phyloP scores from a whole-genome alignment of 2,113 vertebrate species.

The Pangasianodon hypophthalmus region DNA sequence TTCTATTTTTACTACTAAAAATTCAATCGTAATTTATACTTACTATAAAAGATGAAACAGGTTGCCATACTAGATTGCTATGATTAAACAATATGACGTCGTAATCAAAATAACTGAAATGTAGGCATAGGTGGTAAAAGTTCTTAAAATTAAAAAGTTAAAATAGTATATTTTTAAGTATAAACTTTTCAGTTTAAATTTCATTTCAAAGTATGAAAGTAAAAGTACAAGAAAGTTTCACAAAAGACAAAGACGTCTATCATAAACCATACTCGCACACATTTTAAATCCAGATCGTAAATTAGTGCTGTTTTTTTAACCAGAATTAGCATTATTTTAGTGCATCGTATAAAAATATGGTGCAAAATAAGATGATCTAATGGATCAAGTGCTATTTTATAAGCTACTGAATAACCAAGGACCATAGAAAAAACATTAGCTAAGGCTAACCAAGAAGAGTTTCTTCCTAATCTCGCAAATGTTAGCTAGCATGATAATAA shows the following conservation, averaged over 20 bases:
- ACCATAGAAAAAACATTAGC: not conserved
- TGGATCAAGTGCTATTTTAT: not conserved
- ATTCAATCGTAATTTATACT: too few species aligned
- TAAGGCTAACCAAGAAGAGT: not conserved
- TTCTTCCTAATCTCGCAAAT: not conserved
- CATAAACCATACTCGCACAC: too few species aligned
- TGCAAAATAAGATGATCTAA: not conserved
- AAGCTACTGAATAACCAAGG: not conserved
- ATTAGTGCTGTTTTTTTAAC: not conserved
- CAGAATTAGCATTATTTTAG: not conserved
- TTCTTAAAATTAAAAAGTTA: not conserved
- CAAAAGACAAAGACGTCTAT: too few species aligned
- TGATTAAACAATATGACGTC: too few species aligned
- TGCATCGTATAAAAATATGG: not conserved
- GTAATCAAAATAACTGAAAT: not conserved
- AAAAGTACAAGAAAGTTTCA: not conserved
- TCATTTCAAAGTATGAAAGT: not conserved
- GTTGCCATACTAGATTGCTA: too few species aligned
- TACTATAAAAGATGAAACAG: too few species aligned
- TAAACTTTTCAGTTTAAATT: too few species aligned
- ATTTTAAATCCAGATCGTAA: not conserved
- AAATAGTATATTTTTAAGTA: too few species aligned
- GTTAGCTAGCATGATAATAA: not conserved
- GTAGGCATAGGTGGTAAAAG: not conserved
- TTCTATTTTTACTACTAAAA: too few species aligned